Percentiles rank a stretch among this genome's conserved stretches.
Evolutionary conservation across 2,113 vertebrate genomes (phyloP).

Genomic region (Cheilinus undulatus): DNA sequence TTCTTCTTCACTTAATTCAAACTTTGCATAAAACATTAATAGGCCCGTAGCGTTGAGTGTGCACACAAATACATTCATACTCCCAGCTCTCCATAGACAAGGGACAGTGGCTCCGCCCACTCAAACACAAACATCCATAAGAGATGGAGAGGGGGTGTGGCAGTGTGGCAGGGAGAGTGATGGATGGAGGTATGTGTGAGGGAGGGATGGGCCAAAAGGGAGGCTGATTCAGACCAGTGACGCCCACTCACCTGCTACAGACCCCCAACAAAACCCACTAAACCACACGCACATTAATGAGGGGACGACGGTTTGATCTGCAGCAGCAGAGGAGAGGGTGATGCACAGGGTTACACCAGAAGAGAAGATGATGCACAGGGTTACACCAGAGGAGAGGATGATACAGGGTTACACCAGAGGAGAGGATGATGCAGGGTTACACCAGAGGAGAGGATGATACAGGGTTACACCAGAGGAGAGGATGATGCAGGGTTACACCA

Average conservation of each 20-base stretch:
- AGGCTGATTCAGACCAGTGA: constrained; percentile 33
- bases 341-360: no score
- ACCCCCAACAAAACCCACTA: constrained; percentile 54
- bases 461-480: no score
- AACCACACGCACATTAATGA: constrained; percentile 28
- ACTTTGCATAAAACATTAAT: constrained; percentile 48
- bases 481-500: no score
- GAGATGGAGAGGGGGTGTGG: constrained; percentile 60
- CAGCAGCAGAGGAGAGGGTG: background rate
- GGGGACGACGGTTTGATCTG: background rate
- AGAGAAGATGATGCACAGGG: no score
- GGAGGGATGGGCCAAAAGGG: constrained; percentile 12
- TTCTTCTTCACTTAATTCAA: constrained; percentile 16
- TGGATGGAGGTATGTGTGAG: constrained; percentile 69
- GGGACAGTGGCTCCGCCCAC: constrained; percentile 35
- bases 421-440: no score
- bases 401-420: no score
- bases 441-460: no score
- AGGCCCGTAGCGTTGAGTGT: background rate
- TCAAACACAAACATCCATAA: constrained; percentile 51
- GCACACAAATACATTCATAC: constrained; percentile 22
- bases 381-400: no score
- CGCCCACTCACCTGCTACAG: constrained; percentile 75
- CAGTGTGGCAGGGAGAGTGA: constrained; percentile 67
- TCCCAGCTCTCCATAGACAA: constrained; percentile 42